Conservation (phyloP, 1,140 invertebrate genomes). For the Acromyrmex charruanus region DNA sequence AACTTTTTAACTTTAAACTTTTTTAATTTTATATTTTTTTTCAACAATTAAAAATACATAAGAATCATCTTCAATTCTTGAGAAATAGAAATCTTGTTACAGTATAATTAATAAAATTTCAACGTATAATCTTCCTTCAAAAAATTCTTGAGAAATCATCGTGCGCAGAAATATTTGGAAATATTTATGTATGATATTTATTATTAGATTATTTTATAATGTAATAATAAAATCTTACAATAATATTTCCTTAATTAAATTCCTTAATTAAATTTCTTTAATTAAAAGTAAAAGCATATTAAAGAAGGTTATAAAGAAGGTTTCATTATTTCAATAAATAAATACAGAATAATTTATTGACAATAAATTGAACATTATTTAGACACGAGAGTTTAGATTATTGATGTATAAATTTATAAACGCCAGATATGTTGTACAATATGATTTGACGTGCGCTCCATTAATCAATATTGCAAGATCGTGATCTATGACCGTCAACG, state of each 20-base stretch:
- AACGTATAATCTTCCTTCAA: background rate
- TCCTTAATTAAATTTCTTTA: background rate
- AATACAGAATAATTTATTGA: background rate
- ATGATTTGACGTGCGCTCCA: background rate
- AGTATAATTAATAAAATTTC: background rate
- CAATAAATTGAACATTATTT: conserved; percentile 12
- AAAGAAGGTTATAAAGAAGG: background rate
- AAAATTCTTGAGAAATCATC: background rate
- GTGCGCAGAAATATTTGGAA: background rate
- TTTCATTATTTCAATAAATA: background rate
- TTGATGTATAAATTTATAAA: conserved; percentile 21
- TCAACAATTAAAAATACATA: too few relatives aligned
- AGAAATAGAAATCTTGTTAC: too few relatives aligned
- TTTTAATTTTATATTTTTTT: too few relatives aligned
- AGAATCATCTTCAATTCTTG: too few relatives aligned
- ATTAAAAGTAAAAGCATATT: background rate
- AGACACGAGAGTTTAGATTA: background rate
- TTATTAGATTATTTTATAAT: background rate
- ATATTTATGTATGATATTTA: background rate
- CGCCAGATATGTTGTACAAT: background rate
- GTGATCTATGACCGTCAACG: conserved; percentile 45
- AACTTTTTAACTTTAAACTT: too few relatives aligned
- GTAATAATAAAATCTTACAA: background rate
- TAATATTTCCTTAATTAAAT: background rate
- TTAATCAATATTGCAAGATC: conserved; percentile 62